Evolutionary conservation across 2,797 vertebrate genomes (phyloP), one percentile per base, ranked within the genome.

Genomic region (Takifugu rubripes): DNA sequence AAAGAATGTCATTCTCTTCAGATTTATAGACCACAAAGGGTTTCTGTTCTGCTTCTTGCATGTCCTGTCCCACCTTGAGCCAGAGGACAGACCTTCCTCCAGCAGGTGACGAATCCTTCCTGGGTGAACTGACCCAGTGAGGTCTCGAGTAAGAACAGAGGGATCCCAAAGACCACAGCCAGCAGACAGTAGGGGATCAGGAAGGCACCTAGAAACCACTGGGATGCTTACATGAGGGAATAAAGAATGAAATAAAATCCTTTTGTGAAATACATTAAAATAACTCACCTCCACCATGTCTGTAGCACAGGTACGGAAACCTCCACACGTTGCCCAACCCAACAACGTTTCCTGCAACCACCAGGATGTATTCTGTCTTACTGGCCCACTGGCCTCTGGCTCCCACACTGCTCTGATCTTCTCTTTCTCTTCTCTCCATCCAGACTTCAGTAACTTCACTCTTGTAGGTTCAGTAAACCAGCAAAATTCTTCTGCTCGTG

Each of bases 281-380:
- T 14, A 17, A 26, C n/a, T 77, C 64, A 87, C 85, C 84, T 58
- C 82, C 83, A 15, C 83, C 61, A 2, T 88, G 71, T 61, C 77
- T 88, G 66, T 87, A 87, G 62, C 86, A 88, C 31, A 88, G 77
- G 15, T 89, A 82, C 2, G 84, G 78, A 61, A 88, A 89, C 48
- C 82, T 75, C 83, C 80, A 88, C 50, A 90, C 61, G 1, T 88
- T 87, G 4, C 87, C 85, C 65, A 85, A 55, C n/a, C 87, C 79
- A 1, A 87, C 72, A 43, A 84, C 77, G 59, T 78, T 72, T 48
- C 83, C 82, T 33, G 82, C 81, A 44, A 86, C 73, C 11, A 82
- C 82, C 61, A 87, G 52, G 25, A 88, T n/a, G 52, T 72, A 85
- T 58, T 87, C 84, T 0, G 43, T 61, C 64, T 88, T 85, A 60